These are phyloP conservation scores for Zootoca vivipara DNA, from an alignment of 2,113 vertebrate genomes.

Conservation along the genomic window DNA sequence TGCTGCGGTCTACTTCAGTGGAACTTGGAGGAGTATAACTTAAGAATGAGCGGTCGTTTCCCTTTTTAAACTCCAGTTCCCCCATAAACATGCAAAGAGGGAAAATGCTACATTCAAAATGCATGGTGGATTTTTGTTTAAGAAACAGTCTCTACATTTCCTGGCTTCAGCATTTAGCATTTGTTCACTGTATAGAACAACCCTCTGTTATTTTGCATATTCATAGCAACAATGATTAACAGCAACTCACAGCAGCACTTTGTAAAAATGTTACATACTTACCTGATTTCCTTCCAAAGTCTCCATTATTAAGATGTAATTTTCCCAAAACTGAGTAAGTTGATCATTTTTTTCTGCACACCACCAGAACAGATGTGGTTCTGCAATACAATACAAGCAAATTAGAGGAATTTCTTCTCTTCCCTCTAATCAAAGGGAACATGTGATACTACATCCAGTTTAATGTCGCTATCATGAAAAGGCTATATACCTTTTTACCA, in stretches of 20 bases:
- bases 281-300: conserved; percentile 97
- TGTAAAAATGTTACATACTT: not conserved
- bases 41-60: not conserved
- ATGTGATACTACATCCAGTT: not conserved
- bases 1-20: not conserved
- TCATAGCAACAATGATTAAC: not conserved
- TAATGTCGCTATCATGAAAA: not conserved
- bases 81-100: not conserved
- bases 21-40: not conserved
- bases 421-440: not conserved
- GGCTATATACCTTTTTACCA: not conserved
- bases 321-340: conserved; percentile 89
- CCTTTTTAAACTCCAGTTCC: not conserved
- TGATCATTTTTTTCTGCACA: conserved; percentile 71
- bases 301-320: conserved; percentile 91
- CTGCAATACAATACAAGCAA: conserved; percentile 56
- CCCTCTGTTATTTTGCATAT: not conserved
- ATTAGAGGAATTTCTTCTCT: not conserved
- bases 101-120: not conserved
- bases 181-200: no score
- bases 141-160: not conserved
- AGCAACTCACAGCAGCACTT: not conserved
- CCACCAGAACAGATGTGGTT: conserved; percentile 87
- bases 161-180: not conserved
- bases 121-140: not conserved